Evolutionary conservation across 2,888 invertebrate genomes (phyloP), one percentile per base, ranked within the genome.

Genomic region (Exocentrus adspersus): DNA sequence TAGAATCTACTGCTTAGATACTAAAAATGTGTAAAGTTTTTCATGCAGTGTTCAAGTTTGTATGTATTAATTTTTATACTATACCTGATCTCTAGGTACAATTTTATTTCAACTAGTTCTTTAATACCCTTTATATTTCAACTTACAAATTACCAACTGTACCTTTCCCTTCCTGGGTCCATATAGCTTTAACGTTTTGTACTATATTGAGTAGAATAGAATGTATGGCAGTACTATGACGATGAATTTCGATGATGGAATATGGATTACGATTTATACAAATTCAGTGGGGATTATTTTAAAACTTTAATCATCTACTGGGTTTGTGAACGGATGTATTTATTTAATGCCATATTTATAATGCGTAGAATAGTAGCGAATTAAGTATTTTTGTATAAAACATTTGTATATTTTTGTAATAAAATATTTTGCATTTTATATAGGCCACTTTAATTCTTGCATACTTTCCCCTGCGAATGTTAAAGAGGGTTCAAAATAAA

Each of bases 291-390:
- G 46, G 20, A 32, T 14, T 57, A 6, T 28, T 21, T 12, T n/a
- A 43, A 16, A 20, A 12, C 16, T 28, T 54, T 42, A n/a, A 28
- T 20, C 32, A 30, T 46, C 56, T 30, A 3, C 21, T 57, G 32
- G 16, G 19, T 57, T 57, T 57, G 57, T 46, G 19, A 20, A 19
- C 20, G 46, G 45, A 54, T 62, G 52, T 68, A 64, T 67, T 65
- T 68, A 64, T 66, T 65, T 61, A 64, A 45, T 67, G 70, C 70
- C 70, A 71, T 71, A 70, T 70, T 67, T 67, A 67, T 68, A 66
- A 56, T 53, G 50, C 46, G 70, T 71, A 71, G 70, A 67, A 43
- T 67, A 69, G 68, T 69, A 71, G 68, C 42, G 37, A 28, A 64
- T 64, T 53, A 62, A 64, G 62, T 64, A 68, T 60, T 67, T 57